Conservation (phyloP, 1,140 invertebrate genomes). For the Drosophila grimshawi region DNA sequence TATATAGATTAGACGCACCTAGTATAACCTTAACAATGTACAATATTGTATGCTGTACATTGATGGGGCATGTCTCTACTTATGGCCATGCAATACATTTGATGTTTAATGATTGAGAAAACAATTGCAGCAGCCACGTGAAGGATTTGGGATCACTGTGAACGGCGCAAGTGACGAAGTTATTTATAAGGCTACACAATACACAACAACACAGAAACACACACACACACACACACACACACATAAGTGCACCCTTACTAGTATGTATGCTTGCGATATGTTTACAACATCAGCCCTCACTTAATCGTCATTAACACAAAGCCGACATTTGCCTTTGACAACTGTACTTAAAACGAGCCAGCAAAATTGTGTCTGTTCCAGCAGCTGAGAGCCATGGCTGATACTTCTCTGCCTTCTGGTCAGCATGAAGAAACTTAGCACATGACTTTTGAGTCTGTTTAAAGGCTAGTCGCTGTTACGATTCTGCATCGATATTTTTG, state of each 20-base stretch:
- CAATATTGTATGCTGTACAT: slow-evolving; percentile 3
- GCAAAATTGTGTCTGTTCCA: not conserved
- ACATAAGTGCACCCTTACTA: not conserved
- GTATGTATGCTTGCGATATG: slow-evolving; percentile 1
- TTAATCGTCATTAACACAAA: slow-evolving; percentile 22
- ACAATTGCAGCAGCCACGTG: slow-evolving; percentile 35
- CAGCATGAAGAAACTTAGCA: too few relatives aligned
- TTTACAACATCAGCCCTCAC: slow-evolving; percentile 8
- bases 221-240: slow-evolving; percentile 2
- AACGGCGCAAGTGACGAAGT: not conserved
- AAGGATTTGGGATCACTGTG: not conserved
- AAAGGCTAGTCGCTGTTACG: too few relatives aligned
- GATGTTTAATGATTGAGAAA: slow-evolving; percentile 68
- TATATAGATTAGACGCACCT: not conserved
- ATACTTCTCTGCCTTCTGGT: too few relatives aligned
- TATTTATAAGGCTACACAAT: slow-evolving; percentile 7
- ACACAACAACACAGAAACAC: slow-evolving; percentile 1
- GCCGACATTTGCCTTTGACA: slow-evolving; percentile 12
- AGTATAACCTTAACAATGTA: not conserved
- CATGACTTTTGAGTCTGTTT: too few relatives aligned
- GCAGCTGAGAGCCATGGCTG: too few relatives aligned
- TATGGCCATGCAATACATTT: slow-evolving; percentile 52
- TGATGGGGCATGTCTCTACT: slow-evolving; percentile 29
- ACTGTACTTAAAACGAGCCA: not conserved
- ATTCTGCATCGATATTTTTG: too few relatives aligned